Evolutionary conservation across 2,888 invertebrate genomes (phyloP), one percentile per base, ranked within the genome.

Genomic region (Cephalotes varians): DNA sequence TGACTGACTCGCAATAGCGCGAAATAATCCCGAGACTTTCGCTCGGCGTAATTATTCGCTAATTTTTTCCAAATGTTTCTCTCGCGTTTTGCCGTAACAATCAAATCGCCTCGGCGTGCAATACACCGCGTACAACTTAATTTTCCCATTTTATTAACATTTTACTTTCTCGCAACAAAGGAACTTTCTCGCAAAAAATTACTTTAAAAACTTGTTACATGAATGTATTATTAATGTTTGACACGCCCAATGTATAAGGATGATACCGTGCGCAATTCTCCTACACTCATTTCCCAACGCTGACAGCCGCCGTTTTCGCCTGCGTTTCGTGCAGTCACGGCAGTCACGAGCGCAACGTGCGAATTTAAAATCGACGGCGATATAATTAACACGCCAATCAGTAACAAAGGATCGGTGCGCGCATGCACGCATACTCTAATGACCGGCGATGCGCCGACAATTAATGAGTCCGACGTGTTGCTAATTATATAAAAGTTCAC

Each of bases 401-500:
- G 87, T 82, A 89, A 89, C 86, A 85, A 89, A 89, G 56, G 79
- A 84, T 89, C 82, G 81, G 77, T 62, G 64, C 28, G 76, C 65
- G 87, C 84, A 72, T 80, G 87, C 87, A 73, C 54, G 72, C 47
- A 6, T 18, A 40, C 80, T 81, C 69, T 90, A 90, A 90, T 81
- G 88, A 90, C 74, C 84, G 73, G 60, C 84, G 82, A 83, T 71
- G 81, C 34, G 81, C 81, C 73, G 81, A 49, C 83, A 84, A 87
- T 86, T 92, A 92, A 91, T 86, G 91, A 89, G 86, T 86, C 87
- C 83, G 84, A 88, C 89, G 89, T 89, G 88, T 87, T 73, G 74
- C 86, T 91, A 92, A 92, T 87, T 91, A 91, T 90, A 86, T 89
- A 89, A 90, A 92, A 90, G 87, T 92, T 91, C 84, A 91, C 92